Base-by-base conservation (phyloP, 2,113 vertebrate genomes). In the Oncorhynchus clarkii region DNA sequence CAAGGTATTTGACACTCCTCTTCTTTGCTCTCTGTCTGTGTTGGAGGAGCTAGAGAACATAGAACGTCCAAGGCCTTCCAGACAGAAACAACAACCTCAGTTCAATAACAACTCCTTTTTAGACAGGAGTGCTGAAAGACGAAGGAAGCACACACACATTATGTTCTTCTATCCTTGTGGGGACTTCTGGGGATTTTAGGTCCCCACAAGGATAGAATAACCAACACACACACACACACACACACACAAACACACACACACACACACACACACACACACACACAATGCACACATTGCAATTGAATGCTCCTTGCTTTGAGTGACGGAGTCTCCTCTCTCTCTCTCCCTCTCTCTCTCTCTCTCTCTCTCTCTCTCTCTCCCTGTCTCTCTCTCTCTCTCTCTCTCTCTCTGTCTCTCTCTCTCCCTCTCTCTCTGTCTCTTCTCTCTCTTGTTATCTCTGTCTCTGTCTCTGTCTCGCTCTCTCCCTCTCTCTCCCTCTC, bases 141-240 rank as follows among this genome's bases (percentile, higher is more conserved):
- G 13, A 2, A 49, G 12, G 13, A 49, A 49, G 48, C 95, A 94
- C 87, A 93, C 88, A 94, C 3, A 45, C 45, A 4, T 27, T 34
- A 2, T 57, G 14, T 24, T 51, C 93, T 92, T 93, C 31, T 34
- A 34, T 34, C 31, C 31, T 31, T 31, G 31, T 31, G 31, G 31
- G 31, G 31, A 5, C 31, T 31, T 31, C 5, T 31, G 31, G 31
- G 31, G 31, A 31, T 31, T 5, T 31, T 31, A 31, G 31, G 31
- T 31, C 31, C 31, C 31, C 31, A 4, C 5, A 3, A 4, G 27
- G 27, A 29, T 29, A 29, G 27, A 29, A 29, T 3, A 27, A 27
- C 27, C 27, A 27, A 27, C 22, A 24, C 22, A 24, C 22, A 24
- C 22, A 24, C 22, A 24, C 22, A 24, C 22, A 24, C 22, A 24